Evolutionary conservation across 2,888 invertebrate genomes (phyloP), one percentile per base, ranked within the genome.

Genomic region (Asteroscopus sphinx): DNA sequence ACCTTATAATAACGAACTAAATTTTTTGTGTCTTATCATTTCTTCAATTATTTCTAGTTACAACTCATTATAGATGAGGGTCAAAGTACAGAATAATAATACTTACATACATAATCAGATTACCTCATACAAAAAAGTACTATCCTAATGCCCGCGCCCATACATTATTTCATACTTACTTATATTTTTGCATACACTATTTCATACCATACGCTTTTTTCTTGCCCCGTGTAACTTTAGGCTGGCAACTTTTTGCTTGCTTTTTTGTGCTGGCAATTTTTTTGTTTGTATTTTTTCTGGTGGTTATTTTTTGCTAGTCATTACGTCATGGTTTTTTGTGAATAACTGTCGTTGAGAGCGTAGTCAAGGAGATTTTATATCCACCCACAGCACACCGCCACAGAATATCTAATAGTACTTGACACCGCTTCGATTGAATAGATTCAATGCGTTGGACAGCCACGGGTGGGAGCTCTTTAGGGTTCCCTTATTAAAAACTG

Each of bases 381-480:
- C 62, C 68, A 54, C 70, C 68, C 76, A 65, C 68, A 21, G 59
- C 32, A 55, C 30, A 44, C 42, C 46, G 44, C 58, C n/a, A n/a
- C n/a, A n/a, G n/a, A n/a, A n/a, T n/a, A n/a, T n/a, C n/a, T n/a
- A n/a, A n/a, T n/a, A n/a, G n/a, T n/a, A n/a, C n/a, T n/a, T n/a
- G 30, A 55, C 30, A 44, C 42, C 46, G 44, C 58, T 32, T 54
- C 45, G 49, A 61, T 54, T 65, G 51, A 68, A 73, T 52, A 42
- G 58, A 46, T 41, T 46, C 36, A 32, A 40, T 44, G 67, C 54
- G 62, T 44, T 28, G 39, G 48, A 37, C 44, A 16, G 28, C 17
- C 41, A 9, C 45, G 41, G 16, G 16, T n/a, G n/a, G 37, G 16
- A 15, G 1, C n/a, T 26, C 63, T 30, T 65, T 52, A 63, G 76